Evolutionary conservation across 2,888 invertebrate genomes (phyloP).

Genomic region (Agriotes lineatus): DNA sequence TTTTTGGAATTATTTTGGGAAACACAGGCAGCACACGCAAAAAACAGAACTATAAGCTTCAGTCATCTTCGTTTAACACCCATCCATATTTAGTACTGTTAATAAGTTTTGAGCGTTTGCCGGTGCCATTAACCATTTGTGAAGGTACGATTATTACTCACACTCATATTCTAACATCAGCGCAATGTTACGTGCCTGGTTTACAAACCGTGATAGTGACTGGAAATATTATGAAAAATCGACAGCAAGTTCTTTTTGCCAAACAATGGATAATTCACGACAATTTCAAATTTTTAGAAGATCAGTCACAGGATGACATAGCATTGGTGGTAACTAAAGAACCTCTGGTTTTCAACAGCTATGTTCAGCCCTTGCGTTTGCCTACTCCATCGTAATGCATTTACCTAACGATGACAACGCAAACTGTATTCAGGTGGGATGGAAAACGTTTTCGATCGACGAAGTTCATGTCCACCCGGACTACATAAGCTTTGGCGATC

Average conservation of each 20-base stretch:
- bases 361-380: background rate
- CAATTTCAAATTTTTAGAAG: background rate
- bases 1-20: background rate
- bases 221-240: background rate
- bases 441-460: slow-evolving; percentile 6
- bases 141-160: slow-evolving; percentile 7
- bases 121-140: slow-evolving; percentile 4
- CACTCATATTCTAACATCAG: slow-evolving; percentile 5
- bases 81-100: slow-evolving; percentile 14
- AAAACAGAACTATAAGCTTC: background rate
- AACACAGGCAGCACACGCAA: background rate
- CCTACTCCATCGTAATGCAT: background rate
- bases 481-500: background rate
- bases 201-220: background rate
- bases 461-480: background rate
- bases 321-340: background rate
- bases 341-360: background rate
- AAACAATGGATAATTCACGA: slow-evolving; percentile 6
- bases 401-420: background rate
- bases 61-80: background rate
- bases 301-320: background rate
- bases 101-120: background rate
- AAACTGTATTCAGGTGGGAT: slow-evolving; percentile 1
- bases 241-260: background rate
- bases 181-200: slow-evolving; percentile 9